Conservation (phyloP, 2,797 vertebrate genomes). For the Ptychobarbus kaznakovi region DNA sequence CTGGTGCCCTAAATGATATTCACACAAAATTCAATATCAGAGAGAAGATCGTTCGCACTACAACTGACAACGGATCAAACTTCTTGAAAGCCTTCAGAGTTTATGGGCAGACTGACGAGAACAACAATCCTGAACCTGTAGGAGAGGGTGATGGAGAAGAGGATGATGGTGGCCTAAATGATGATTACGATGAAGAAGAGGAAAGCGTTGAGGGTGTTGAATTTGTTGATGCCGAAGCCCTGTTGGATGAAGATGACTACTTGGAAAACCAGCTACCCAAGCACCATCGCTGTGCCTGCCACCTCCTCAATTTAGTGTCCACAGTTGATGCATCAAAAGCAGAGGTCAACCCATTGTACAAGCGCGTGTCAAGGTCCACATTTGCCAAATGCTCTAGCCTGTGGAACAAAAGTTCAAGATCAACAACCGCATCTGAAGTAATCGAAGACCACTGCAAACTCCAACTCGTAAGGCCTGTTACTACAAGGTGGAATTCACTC, state of each 20-base stretch:
- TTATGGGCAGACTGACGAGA: slow-evolving; percentile 43
- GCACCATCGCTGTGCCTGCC: slow-evolving; percentile 44
- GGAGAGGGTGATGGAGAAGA: slow-evolving; percentile 27
- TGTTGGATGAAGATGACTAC: slow-evolving; percentile 49
- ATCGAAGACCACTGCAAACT: slow-evolving; percentile 48
- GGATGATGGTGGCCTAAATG: slow-evolving; percentile 49
- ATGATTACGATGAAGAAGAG: slow-evolving; percentile 8
- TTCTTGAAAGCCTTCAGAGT: slow-evolving; percentile 29
- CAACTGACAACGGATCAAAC: slow-evolving; percentile 39
- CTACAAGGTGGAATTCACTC: slow-evolving; percentile 54
- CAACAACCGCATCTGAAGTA: slow-evolving; percentile 38
- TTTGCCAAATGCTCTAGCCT: slow-evolving; percentile 44
- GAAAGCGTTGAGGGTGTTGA: slow-evolving; percentile 16
- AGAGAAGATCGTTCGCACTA: slow-evolving; percentile 11
- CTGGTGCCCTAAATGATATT: slow-evolving; percentile 49
- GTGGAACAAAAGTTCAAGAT: slow-evolving; percentile 51
- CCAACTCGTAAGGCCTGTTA: slow-evolving; percentile 42
- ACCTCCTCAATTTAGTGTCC: slow-evolving; percentile 52
- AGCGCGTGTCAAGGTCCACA: slow-evolving; percentile 33
- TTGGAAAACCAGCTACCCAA: slow-evolving; percentile 56
- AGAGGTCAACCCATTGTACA: slow-evolving; percentile 39
- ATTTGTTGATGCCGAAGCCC: slow-evolving; percentile 37
- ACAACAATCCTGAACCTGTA: slow-evolving; percentile 39
- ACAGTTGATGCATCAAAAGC: slow-evolving; percentile 49
- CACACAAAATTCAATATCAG: slow-evolving; percentile 43